These are phyloP conservation scores for Caenorhabditis japonica DNA, from an alignment of 2,888 invertebrate genomes.

Conservation along the genomic window DNA sequence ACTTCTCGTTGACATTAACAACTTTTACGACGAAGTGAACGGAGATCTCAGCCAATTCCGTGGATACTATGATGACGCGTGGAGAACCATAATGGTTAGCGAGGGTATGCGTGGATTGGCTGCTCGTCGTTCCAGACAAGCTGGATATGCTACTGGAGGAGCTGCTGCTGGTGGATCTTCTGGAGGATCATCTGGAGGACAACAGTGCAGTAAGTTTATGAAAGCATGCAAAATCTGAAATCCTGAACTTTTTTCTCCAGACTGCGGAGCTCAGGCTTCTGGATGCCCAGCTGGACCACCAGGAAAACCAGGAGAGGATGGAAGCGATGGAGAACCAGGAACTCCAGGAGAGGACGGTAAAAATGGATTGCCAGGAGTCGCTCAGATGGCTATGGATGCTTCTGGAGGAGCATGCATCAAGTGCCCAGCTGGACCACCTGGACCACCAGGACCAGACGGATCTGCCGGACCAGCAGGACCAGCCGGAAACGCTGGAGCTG, in stretches of 20 bases:
- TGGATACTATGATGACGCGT: conserved; percentile 57
- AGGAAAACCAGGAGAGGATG: conserved; percentile 45
- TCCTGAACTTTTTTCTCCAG: conserved; percentile 8
- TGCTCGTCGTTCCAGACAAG: conserved; percentile 17
- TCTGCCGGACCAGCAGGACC: conserved; percentile 52
- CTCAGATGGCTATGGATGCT: conserved; percentile 51
- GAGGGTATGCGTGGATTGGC: conserved; percentile 38
- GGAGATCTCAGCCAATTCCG: conserved; percentile 57
- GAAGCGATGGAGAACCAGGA: conserved; percentile 51
- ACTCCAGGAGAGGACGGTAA: conserved; percentile 46
- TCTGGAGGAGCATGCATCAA: conserved; percentile 51
- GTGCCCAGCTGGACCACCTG: conserved; percentile 51
- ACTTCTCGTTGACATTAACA: conserved; percentile 58
- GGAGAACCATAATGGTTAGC: conserved; percentile 51
- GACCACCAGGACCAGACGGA: conserved; percentile 54
- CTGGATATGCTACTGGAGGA: conserved; percentile 21
- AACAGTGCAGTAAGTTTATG: conserved; percentile 47
- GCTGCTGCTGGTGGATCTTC: conserved; percentile 26
- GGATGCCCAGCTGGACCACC: conserved; percentile 62
- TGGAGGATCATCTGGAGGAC: conserved; percentile 4
- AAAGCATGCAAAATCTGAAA: neutral
- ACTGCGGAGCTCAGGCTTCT: conserved; percentile 48
- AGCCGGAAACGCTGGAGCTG: conserved; percentile 55
- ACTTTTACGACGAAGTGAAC: conserved; percentile 57
- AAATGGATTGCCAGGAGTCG: conserved; percentile 51